Evolutionary conservation across 2,888 invertebrate genomes (phyloP), one percentile per base, ranked within the genome.

Genomic region (Theretra japonica): DNA sequence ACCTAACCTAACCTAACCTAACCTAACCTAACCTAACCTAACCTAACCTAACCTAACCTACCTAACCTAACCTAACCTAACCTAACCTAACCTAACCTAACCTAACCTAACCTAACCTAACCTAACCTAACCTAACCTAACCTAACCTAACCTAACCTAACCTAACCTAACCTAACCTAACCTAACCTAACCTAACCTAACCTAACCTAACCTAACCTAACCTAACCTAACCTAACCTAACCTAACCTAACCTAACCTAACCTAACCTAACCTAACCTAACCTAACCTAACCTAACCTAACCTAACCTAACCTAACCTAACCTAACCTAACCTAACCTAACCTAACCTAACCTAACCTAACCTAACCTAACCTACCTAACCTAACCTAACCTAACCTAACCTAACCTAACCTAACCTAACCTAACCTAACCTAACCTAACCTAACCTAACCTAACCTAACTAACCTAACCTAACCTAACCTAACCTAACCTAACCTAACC

Each of bases 1-100:
- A 77, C 77, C 77, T 77, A 77, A 77, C 77, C 77, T 77, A 77
- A 77, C 77, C 77, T 77, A 77, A 77, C n/a, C n/a, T n/a, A n/a
- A n/a, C n/a, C n/a, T n/a, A n/a, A n/a, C n/a, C n/a, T n/a, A n/a
- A n/a, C n/a, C n/a, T n/a, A n/a, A n/a, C n/a, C n/a, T n/a, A n/a
- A n/a, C n/a, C n/a, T n/a, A n/a, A n/a, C n/a, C 77, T 76, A 77
- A 76, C 77, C 76, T 75, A 77, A 74, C 77, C 73, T 75, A 77
- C 77, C 77, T 75, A 77, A 77, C 77, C 75, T 75, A 77, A 77
- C 77, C 77, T 75, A 77, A 77, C 77, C 77, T 76, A 77, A 77
- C 77, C 76, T 75, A 77, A 77, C 77, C 77, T 76, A 77, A 77
- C 77, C 75, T 75, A 76, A 77, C 77, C 77, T 77, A 77, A 75